Conservation (phyloP, 2,113 vertebrate genomes). For the Lucifuga dentata region DNA sequence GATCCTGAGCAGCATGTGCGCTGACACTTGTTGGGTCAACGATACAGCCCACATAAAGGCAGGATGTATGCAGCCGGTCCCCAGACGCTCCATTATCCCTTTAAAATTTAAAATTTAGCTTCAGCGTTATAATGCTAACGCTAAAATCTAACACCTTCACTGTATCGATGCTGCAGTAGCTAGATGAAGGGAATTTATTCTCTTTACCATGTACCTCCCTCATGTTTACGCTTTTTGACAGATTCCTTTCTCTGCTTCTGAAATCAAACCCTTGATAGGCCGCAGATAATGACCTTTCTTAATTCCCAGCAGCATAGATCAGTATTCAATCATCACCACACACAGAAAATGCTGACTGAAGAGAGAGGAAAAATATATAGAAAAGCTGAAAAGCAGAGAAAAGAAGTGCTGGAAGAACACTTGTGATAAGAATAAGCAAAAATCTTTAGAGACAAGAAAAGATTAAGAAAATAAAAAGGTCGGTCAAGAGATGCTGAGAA, state of each 20-base stretch:
- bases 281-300: slow-evolving; percentile 9
- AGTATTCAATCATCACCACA: not conserved
- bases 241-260: too few species aligned
- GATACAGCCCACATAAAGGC: slow-evolving; percentile 27
- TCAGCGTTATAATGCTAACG: not conserved
- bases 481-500: not conserved
- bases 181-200: too few species aligned
- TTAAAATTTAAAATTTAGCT: slow-evolving; percentile 15
- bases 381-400: too few species aligned
- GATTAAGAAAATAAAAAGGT: not conserved
- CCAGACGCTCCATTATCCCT: slow-evolving; percentile 20
- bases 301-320: slow-evolving; percentile 3
- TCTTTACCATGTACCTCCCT: too few species aligned
- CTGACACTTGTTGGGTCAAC: slow-evolving; percentile 45
- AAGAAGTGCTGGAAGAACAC: too few species aligned
- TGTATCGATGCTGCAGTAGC: too few species aligned
- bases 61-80: slow-evolving; percentile 16
- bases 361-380: not conserved
- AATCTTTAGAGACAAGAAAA: not conserved
- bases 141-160: not conserved
- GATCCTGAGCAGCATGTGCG: slow-evolving; percentile 47
- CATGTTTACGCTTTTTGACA: too few species aligned
- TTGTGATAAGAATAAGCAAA: too few species aligned
- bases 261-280: too few species aligned
- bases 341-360: not conserved